These are phyloP conservation scores for Nemotelus pantherinus DNA, from an alignment of 2,888 invertebrate species.

Conservation along the genomic window DNA sequence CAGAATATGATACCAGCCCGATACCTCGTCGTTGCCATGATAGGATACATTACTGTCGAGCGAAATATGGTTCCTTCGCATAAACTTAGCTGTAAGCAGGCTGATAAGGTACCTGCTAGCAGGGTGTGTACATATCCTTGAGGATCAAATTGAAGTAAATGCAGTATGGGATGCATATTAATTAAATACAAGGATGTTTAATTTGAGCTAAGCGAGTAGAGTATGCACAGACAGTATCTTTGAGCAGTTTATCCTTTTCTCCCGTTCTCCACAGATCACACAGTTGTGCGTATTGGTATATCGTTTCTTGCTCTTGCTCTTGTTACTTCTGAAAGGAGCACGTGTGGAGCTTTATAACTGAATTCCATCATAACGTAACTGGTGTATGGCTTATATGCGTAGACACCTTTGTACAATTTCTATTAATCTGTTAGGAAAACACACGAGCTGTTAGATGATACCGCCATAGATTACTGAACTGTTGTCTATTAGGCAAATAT, in stretches of 20 bases:
- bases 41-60: conserved; percentile 6
- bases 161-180: conserved; percentile 43
- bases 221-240: conserved; percentile 10
- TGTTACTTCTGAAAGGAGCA: too few relatives aligned
- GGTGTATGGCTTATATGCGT: not conserved
- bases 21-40: conserved; percentile 9
- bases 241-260: too few relatives aligned
- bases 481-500: too few relatives aligned
- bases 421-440: conserved; percentile 16
- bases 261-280: too few relatives aligned
- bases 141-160: conserved; percentile 39
- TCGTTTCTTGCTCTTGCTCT: too few relatives aligned
- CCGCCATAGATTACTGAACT: too few relatives aligned
- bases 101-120: not conserved
- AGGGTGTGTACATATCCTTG: conserved; percentile 17
- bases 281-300: too few relatives aligned
- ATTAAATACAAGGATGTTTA: conserved; percentile 41
- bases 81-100: not conserved
- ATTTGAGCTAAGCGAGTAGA: conserved; percentile 28
- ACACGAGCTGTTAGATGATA: not conserved
- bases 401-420: not conserved
- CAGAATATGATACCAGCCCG: not conserved
- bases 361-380: not conserved
- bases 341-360: too few relatives aligned
- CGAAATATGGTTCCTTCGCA: not conserved